phyloP scores from a whole-genome alignment of 2,888 invertebrate genomes.

The Priapulus caudatus region DNA sequence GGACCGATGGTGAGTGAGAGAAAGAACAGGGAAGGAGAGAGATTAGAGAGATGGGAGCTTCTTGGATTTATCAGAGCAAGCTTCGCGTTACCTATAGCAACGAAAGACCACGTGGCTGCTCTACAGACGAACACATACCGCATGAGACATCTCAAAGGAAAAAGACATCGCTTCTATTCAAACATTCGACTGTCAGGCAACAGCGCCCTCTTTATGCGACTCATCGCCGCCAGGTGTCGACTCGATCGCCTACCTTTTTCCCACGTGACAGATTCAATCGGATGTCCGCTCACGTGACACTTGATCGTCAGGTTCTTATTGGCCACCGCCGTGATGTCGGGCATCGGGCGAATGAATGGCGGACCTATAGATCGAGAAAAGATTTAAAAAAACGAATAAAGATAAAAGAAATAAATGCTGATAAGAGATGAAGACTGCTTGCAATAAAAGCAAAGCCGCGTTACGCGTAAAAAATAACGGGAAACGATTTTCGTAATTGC shows the following conservation, averaged over 20 bases:
- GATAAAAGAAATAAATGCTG: neutral
- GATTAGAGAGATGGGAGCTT: too few relatives aligned
- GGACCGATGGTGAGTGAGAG: too few relatives aligned
- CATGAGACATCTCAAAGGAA: too few relatives aligned
- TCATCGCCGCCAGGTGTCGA: too few relatives aligned
- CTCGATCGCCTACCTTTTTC: constrained; percentile 58
- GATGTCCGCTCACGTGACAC: constrained; percentile 89
- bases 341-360: constrained; percentile 64
- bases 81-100: too few relatives aligned
- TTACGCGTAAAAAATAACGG: too few relatives aligned
- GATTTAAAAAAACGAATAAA: constrained; percentile 3
- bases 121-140: too few relatives aligned
- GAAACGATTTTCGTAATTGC: too few relatives aligned
- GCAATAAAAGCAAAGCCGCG: too few relatives aligned
- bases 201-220: neutral
- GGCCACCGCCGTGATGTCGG: constrained; percentile 67
- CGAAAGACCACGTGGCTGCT: too few relatives aligned
- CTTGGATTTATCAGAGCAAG: too few relatives aligned
- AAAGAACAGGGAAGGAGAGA: too few relatives aligned
- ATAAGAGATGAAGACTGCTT: neutral
- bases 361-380: constrained; percentile 45
- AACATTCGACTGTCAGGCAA: neutral
- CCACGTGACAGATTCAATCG: constrained; percentile 88
- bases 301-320: constrained; percentile 59
- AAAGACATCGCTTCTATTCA: neutral